phyloP scores from a whole-genome alignment of 1,140 invertebrate species.

The Aphaenogaster floridana region DNA sequence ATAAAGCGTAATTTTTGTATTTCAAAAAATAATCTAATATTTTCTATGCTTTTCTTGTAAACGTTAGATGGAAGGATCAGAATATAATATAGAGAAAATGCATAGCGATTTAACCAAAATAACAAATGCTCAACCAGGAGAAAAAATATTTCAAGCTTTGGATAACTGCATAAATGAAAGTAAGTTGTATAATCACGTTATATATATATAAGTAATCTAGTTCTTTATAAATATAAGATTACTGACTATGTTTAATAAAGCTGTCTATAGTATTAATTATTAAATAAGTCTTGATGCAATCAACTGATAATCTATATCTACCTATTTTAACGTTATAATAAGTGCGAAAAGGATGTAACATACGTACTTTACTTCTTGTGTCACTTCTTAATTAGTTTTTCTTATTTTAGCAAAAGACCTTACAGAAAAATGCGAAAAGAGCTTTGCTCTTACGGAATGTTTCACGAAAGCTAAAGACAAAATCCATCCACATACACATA shows the following conservation, averaged over 20 bases:
- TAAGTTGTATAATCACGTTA: background rate
- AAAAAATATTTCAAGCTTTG: background rate
- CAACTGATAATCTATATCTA: background rate
- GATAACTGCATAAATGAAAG: constrained; percentile 13
- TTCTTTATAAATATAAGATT: background rate
- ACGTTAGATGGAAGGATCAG: constrained; percentile 21
- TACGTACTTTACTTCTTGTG: background rate
- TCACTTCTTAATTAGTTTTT: constrained; percentile 14
- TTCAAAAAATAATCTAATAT: background rate
- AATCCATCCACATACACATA: too few relatives aligned
- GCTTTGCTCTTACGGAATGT: background rate
- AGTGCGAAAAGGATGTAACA: background rate
- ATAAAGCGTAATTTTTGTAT: background rate
- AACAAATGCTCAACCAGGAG: background rate
- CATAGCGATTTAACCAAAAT: background rate
- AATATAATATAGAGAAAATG: background rate
- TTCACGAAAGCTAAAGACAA: background rate
- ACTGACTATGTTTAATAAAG: background rate
- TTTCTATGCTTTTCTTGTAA: background rate
- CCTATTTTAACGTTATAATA: background rate
- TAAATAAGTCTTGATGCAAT: background rate
- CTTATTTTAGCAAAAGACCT: constrained; percentile 19
- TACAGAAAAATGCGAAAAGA: constrained; percentile 18
- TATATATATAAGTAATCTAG: background rate
- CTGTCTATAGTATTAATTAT: background rate